These are phyloP conservation scores for Ptychodera flava DNA, from an alignment of 35 echinoderm and acorn worm species.

Conservation along the genomic window DNA sequence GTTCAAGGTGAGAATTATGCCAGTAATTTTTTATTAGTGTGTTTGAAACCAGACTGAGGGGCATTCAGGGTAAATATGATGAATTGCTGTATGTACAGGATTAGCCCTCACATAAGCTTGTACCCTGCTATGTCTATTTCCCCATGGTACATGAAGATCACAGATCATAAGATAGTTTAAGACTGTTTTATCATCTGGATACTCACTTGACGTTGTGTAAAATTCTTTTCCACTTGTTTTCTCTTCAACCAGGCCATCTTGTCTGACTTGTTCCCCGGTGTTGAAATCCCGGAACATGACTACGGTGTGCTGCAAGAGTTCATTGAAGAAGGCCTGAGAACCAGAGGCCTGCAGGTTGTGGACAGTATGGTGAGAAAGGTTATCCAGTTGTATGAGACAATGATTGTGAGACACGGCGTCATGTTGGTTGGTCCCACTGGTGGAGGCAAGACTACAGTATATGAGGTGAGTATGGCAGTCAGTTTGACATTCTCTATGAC, in stretches of 20 bases:
- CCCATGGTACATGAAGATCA: no score
- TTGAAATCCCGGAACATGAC: conserved; percentile 82
- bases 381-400: conserved; percentile 97
- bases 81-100: no score
- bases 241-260: conserved; percentile 52
- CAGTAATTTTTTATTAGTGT: not conserved
- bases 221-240: not conserved
- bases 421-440: conserved; percentile 97
- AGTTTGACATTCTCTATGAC: not conserved
- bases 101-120: no score
- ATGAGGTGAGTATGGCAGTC: conserved; percentile 55
- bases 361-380: conserved; percentile 79
- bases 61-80: no score
- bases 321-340: conserved; percentile 53
- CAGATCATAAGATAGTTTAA: no score
- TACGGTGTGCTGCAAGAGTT: conserved; percentile 78
- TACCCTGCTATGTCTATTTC: no score
- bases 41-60: no score
- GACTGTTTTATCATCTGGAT: no score
- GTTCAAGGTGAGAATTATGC: conserved; percentile 64
- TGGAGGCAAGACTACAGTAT: conserved; percentile 86
- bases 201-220: no score
- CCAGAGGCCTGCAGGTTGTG: conserved; percentile 62
- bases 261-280: conserved; percentile 88
- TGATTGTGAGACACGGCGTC: conserved; percentile 98